These are phyloP conservation scores for Fistularia commersonii DNA, from an alignment of 2,797 vertebrate genomes.

Conservation along the genomic window DNA sequence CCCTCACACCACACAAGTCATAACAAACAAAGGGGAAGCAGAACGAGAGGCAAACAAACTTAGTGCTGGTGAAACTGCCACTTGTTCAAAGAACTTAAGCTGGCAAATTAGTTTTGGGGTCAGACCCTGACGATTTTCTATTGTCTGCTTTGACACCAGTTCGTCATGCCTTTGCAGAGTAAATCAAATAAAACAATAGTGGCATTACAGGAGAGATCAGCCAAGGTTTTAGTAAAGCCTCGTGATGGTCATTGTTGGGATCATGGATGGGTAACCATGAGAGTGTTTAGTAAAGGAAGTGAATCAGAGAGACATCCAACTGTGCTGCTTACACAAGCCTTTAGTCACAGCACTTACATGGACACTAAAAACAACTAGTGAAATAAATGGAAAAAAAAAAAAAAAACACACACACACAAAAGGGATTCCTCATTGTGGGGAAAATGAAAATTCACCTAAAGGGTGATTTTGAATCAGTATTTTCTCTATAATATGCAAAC, in stretches of 20 bases:
- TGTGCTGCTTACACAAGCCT: slow-evolving; percentile 28
- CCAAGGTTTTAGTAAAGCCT: slow-evolving; percentile 64
- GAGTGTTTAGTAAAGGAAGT: slow-evolving; percentile 67
- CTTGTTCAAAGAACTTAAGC: slow-evolving; percentile 61
- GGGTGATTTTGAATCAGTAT: no score
- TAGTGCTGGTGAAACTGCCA: slow-evolving; percentile 46
- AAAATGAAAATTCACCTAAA: no score
- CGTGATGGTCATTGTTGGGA: slow-evolving; percentile 66
- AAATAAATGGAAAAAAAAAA: no score
- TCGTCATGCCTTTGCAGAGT: slow-evolving; percentile 64
- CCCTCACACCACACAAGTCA: slow-evolving; percentile 21
- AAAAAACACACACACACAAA: no score
- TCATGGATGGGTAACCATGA: slow-evolving; percentile 62
- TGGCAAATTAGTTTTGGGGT: slow-evolving; percentile 74
- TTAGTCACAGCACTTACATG: slow-evolving; percentile 28
- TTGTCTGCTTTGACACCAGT: slow-evolving; percentile 66
- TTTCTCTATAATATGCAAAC: no score
- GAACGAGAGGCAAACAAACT: slow-evolving; percentile 64
- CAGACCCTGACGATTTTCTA: slow-evolving; percentile 51
- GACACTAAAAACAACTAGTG: slow-evolving; percentile 7
- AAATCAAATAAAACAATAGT: slow-evolving; percentile 78
- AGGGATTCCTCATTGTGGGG: no score
- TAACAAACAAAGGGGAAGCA: slow-evolving; percentile 56
- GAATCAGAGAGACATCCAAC: slow-evolving; percentile 37
- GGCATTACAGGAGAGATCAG: slow-evolving; percentile 63